Conservation (phyloP, 2,113 vertebrate species). For the Zosterops pallidus region DNA sequence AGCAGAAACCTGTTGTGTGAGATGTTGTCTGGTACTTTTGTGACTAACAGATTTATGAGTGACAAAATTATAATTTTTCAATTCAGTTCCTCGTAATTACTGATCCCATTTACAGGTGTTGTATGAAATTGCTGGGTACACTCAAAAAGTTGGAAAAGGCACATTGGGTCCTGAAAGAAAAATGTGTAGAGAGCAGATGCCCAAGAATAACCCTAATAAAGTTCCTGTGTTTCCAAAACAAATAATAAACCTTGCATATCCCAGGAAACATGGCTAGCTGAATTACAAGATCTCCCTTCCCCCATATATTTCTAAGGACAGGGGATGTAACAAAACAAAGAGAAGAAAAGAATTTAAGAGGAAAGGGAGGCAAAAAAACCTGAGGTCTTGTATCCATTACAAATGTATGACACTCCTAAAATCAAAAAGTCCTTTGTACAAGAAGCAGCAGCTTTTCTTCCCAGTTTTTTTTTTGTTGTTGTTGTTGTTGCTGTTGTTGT, state of each 20-base stretch:
- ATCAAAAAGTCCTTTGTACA: not conserved
- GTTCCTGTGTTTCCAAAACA: constrained; percentile 59
- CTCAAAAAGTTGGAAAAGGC: not conserved
- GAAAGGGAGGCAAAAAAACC: not conserved
- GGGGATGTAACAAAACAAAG: not conserved
- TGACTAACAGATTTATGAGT: not conserved
- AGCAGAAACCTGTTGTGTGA: not conserved
- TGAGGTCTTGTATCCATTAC: not conserved
- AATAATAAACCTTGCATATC: constrained; percentile 60
- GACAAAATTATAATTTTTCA: not conserved
- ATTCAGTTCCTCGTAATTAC: not conserved
- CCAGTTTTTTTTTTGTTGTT: not conserved
- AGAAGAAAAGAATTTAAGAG: not conserved
- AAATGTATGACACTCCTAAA: not conserved
- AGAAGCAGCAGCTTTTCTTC: not conserved
- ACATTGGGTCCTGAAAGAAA: not conserved
- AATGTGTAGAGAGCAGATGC: constrained; percentile 2
- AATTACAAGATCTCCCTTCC: not conserved
- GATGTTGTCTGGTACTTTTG: not conserved
- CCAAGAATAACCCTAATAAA: constrained; percentile 43
- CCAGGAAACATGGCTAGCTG: constrained; percentile 38
- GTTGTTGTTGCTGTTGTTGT: too few species aligned
- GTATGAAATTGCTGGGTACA: not conserved
- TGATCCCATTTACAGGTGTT: not conserved
- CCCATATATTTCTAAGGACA: not conserved